Conservation (phyloP, 2,113 vertebrate species). For the Pagrus major region DNA sequence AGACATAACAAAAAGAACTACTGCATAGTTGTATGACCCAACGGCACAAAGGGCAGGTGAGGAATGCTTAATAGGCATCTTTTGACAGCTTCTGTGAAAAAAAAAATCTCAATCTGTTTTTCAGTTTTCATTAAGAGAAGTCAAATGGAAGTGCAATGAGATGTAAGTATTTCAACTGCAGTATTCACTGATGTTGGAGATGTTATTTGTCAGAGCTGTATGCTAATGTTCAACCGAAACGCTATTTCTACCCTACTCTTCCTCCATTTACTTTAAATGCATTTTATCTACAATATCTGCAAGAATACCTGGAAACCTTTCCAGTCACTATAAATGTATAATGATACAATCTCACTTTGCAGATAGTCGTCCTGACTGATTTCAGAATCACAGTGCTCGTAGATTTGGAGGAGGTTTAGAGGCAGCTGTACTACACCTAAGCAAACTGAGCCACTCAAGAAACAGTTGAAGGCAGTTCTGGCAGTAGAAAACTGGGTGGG, state of each 20-base stretch:
- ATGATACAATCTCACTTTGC: conserved; percentile 8
- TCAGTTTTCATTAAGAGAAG: conserved; percentile 10
- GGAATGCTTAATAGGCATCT: conserved; percentile 24
- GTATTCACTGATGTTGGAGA: background rate
- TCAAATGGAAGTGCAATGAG: background rate
- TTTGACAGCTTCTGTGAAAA: conserved; percentile 4
- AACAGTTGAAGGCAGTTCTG: conserved; percentile 48
- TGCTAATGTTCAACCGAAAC: background rate
- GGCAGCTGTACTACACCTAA: conserved; percentile 5
- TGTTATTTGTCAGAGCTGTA: background rate
- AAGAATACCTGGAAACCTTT: background rate
- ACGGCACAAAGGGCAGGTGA: background rate
- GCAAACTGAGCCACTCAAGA: conserved; percentile 30
- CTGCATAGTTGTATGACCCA: conserved; percentile 45
- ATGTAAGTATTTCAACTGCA: background rate
- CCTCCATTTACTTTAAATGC: background rate
- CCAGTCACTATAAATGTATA: background rate
- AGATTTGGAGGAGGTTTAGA: conserved; percentile 19
- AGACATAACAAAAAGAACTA: conserved; percentile 45
- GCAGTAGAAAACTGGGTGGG: conserved; percentile 57
- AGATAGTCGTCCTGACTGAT: conserved; percentile 2
- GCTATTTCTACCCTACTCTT: background rate
- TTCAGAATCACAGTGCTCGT: background rate
- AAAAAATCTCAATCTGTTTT: conserved; percentile 30
- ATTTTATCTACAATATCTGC: background rate